Evolutionary conservation across 2,113 vertebrate species (phyloP), one percentile per base, ranked within the genome.

Genomic region (Peromyscus leucopus): DNA sequence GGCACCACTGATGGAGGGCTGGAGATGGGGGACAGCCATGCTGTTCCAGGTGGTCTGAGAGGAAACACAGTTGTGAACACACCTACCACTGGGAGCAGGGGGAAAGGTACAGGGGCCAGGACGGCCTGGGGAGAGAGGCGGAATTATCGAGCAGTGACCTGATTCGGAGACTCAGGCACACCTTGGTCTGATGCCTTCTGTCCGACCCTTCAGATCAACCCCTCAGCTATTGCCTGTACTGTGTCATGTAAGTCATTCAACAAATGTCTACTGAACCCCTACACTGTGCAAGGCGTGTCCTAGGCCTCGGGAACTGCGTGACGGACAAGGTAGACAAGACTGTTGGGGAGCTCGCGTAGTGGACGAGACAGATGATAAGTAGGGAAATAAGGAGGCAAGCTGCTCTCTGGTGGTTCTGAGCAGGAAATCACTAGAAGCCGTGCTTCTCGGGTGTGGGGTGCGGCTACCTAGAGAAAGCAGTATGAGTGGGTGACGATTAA

Each of bases 71-170:
- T 21, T 75, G 39, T n/a, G 51, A 69, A 39, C 26, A 31, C 3
- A 51, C 11, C 55, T 61, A 74, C 51, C 7, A 0, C 65, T 0
- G 24, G 74, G 75, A 83, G 33, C 36, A 78, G 80, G 61, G 36
- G 69, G 12, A 6, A 9, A 61, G 31, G 63, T 71, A 22, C 33
- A 17, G 63, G 24, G 16, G 12, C 78, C 26, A 42, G 57, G 74
- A 61, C 2, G 24, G 63, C 19, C 78, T 86, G 74, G 48, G 72
- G 74, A 67, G 19, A 42, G 61, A 69, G 36, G 61, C 36, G 74
- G 76, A 5, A 24, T 22, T 95, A 61, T 67, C 86, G 46, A 93
- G 36, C 42, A 74, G 74, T n/a, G 26, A 94, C 86, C 90, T 87
- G 75, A 87, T 86, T 89, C 74, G 36, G 78, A 57, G 22, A 46